Percentiles rank a stretch among this genome's conserved stretches.
These are phyloP conservation scores for Venturia canescens DNA, from an alignment of 1,140 invertebrate species.

Conservation along the genomic window DNA sequence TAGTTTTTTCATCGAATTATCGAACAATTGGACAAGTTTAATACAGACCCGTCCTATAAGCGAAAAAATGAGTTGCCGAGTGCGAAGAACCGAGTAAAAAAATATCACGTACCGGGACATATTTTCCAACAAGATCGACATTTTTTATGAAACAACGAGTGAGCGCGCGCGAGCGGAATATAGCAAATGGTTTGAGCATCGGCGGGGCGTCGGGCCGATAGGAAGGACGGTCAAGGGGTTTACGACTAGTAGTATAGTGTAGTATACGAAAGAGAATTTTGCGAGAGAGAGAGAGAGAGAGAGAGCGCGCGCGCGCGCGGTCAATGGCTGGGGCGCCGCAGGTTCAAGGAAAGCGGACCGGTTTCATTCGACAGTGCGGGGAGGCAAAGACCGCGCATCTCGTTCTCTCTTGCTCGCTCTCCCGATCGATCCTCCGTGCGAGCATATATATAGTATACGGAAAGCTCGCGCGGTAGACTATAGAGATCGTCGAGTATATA, in stretches of 20 bases:
- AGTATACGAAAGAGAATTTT: constrained; percentile 50
- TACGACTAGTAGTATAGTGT: neutral
- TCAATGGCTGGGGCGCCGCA: constrained; percentile 74
- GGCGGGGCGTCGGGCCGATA: too few species aligned
- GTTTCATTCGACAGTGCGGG: constrained; percentile 71
- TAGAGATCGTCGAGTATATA: neutral
- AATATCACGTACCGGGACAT: too few species aligned
- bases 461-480: constrained; percentile 17
- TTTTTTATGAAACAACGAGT: too few species aligned
- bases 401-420: constrained; percentile 28
- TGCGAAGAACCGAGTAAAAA: too few species aligned
- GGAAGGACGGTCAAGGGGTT: neutral
- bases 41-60: too few species aligned
- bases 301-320: constrained; percentile 63
- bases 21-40: too few species aligned
- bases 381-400: constrained; percentile 67
- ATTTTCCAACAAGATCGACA: too few species aligned
- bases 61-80: too few species aligned
- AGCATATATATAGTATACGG: too few species aligned
- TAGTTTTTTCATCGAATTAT: too few species aligned
- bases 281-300: too few species aligned
- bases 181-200: neutral
- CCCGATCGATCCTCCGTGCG: neutral
- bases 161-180: neutral
- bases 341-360: constrained; percentile 75